Base-by-base conservation (phyloP, 2,888 invertebrate species). In the Noctuana brunneofusca region DNA sequence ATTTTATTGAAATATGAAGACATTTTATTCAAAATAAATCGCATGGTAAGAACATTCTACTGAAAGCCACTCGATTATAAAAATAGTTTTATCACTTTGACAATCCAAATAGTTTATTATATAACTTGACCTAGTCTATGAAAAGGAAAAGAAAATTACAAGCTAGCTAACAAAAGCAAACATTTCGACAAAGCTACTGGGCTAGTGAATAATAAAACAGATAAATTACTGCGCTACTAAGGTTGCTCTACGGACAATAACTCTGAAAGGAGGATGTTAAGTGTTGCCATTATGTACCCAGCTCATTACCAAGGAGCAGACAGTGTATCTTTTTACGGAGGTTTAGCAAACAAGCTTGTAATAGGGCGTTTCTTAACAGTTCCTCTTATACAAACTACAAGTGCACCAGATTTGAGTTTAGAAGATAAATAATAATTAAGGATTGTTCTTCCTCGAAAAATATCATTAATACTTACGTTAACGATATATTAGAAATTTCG, bases 211-310 rank as follows among this genome's bases (percentile, higher is more conserved):
- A 43, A 52, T 58, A 52, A 52, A 58, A 41, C 58, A 52, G 30
- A 59, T 59, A 52, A 59, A 59, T 52, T 22, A 43, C 58, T 41
- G 5, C 30, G 32, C 50, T 41, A 20, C 41, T 38, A 41, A 52
- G 41, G 58, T 59, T 52, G 49, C 58, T 59, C 24, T 38, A 38
- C 38, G 58, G 52, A 60, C 54, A 54, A 35, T 48, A 58, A 58
- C 48, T 48, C 58, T 50, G 35, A 38, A 18, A 58, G 50, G 58
- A 38, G 60, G 22, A 53, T 20, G 52, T 48, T 60, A 48, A 60
- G 60, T 54, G 60, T 60, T 53, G 53, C 59, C 60, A 60, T 60
- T 60, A 60, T 20, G 60, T 48, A 41, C 56, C 54, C 35, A 38
- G 35, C 53, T 60, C 54, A 46, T 60, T 60, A 60, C 60, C 24